Percentiles rank a stretch among this genome's conserved stretches.
Conservation (phyloP, 2,888 invertebrate species). For the Ditylenchus weischeri region DNA sequence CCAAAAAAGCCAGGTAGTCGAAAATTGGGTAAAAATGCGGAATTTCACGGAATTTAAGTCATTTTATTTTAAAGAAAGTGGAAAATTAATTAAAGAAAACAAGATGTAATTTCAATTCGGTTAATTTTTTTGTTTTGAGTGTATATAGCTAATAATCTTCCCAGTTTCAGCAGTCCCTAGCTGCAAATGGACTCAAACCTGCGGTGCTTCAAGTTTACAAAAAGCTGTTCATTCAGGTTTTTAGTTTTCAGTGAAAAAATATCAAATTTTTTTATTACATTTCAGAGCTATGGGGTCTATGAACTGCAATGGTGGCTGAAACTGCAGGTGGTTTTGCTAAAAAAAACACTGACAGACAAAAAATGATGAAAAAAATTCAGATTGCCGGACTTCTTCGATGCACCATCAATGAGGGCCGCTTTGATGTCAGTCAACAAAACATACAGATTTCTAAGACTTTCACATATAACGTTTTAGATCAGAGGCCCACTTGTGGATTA, state of each 20-base stretch:
- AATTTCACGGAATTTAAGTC: too few relatives aligned
- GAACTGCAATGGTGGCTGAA: slow-evolving; percentile 45
- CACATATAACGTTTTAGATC: background rate
- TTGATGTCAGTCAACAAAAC: background rate
- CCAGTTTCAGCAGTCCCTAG: slow-evolving; percentile 14
- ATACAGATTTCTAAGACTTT: too few relatives aligned
- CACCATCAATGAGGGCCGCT: slow-evolving; percentile 9
- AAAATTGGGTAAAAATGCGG: too few relatives aligned
- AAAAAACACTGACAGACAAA: too few relatives aligned
- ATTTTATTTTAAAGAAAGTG: too few relatives aligned
- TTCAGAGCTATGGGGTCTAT: slow-evolving; percentile 53
- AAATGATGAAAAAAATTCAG: slow-evolving; percentile 24
- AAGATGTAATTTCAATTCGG: too few relatives aligned
- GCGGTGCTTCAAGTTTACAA: slow-evolving; percentile 77
- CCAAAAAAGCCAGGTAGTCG: too few relatives aligned
- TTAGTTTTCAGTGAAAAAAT: background rate
- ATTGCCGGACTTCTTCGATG: slow-evolving; percentile 50
- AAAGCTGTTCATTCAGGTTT: slow-evolving; percentile 68
- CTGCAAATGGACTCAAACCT: slow-evolving; percentile 79
- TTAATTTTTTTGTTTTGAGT: too few relatives aligned
- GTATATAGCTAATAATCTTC: too few relatives aligned
- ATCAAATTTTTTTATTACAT: background rate
- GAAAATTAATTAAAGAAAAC: too few relatives aligned
- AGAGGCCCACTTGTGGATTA: background rate
- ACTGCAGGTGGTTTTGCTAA: slow-evolving; percentile 26